Evolutionary conservation across 2,888 invertebrate species (phyloP).

Genomic region (Perdita meconis): DNA sequence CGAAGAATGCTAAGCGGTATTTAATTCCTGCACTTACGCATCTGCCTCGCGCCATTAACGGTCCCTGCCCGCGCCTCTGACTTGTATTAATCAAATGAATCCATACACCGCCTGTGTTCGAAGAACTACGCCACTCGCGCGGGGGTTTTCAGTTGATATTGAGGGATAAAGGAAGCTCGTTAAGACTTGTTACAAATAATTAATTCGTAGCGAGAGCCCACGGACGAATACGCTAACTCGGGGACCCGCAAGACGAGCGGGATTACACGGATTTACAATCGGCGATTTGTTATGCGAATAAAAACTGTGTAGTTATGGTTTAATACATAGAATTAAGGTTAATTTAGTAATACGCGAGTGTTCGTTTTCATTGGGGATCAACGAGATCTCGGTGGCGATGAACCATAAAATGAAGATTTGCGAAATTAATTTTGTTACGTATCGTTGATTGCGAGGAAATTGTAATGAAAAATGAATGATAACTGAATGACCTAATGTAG

Average conservation of each 20-base stretch:
- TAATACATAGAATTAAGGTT: constrained; percentile 9
- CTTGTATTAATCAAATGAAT: constrained; percentile 70
- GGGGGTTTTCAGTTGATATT: constrained; percentile 41
- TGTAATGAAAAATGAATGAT: too few relatives aligned
- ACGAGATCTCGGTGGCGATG: too few relatives aligned
- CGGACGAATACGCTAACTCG: constrained; percentile 6
- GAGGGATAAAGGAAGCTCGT: constrained; percentile 56
- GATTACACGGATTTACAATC: constrained; percentile 39
- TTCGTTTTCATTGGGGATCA: not conserved
- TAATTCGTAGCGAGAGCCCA: constrained; percentile 48
- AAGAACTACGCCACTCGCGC: constrained; percentile 28
- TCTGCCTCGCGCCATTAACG: constrained; percentile 67
- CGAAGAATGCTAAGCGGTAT: constrained; percentile 67
- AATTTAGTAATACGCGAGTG: not conserved
- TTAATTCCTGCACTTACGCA: constrained; percentile 70
- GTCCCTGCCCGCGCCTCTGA: constrained; percentile 51
- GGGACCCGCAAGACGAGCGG: not conserved
- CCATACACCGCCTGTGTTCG: constrained; percentile 36
- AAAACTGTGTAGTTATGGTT: not conserved
- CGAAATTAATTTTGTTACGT: not conserved
- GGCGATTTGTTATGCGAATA: not conserved
- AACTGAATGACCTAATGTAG: too few relatives aligned
- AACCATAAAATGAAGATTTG: not conserved
- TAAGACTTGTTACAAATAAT: constrained; percentile 62
- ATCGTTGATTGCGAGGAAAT: too few relatives aligned